These are phyloP conservation scores for Abrostola tripartita DNA, from an alignment of 2,888 invertebrate species.

Conservation along the genomic window DNA sequence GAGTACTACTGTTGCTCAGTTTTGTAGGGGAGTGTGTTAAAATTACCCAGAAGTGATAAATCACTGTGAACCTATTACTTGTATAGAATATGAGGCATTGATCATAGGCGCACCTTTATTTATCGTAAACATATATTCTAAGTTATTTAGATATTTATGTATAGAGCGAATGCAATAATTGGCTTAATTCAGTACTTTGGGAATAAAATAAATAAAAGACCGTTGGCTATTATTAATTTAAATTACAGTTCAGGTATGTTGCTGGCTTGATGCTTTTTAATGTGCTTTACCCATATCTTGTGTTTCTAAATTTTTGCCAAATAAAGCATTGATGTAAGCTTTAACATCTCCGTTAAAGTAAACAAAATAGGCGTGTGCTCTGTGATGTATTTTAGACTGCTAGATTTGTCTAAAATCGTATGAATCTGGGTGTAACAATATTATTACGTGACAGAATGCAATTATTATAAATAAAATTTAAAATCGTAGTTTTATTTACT, in stretches of 20 bases:
- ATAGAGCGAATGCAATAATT: conserved; percentile 18
- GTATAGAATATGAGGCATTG: conserved; percentile 49
- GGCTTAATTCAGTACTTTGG: conserved; percentile 9
- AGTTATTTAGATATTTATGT: conserved; percentile 25
- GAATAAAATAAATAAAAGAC: conserved; percentile 9
- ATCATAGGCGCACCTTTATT: conserved; percentile 54
- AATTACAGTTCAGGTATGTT: conserved; percentile 23
- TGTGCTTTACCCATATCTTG: conserved; percentile 23
- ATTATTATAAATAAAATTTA: conserved; percentile 79
- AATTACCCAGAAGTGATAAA: conserved; percentile 57
- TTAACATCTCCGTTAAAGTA: conserved; percentile 34
- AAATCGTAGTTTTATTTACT: conserved; percentile 62
- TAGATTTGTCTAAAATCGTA: conserved; percentile 75
- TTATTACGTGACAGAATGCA: conserved; percentile 83
- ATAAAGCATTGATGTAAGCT: conserved; percentile 37
- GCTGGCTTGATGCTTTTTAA: conserved; percentile 24
- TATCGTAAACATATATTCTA: conserved; percentile 30
- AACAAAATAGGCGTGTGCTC: conserved; percentile 61
- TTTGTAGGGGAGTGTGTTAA: conserved; percentile 60
- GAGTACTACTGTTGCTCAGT: conserved; percentile 72
- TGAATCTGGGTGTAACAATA: conserved; percentile 82
- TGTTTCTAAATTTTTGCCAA: conserved; percentile 41
- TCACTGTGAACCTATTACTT: conserved; percentile 48
- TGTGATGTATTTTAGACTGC: conserved; percentile 77
- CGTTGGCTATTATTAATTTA: conserved; percentile 9